Evolutionary conservation across 2,113 vertebrate species (phyloP), one percentile per base, ranked within the genome.

Genomic region (Semicossyphus pulcher): DNA sequence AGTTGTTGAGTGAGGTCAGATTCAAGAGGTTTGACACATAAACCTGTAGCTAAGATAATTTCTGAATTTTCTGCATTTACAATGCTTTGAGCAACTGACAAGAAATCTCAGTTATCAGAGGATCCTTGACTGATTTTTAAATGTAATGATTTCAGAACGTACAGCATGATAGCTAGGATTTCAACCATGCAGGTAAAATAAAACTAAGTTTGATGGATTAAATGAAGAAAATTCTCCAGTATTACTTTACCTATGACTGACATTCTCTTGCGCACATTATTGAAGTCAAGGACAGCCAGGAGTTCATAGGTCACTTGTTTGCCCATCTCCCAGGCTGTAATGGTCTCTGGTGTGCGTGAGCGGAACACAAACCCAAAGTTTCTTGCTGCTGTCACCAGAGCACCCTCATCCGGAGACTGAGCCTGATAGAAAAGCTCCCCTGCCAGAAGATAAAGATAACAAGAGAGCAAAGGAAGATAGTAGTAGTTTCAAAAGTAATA

Each of bases 321-420:
- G 18, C 95, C 97, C 96, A 97, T 95, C 90, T 99, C 96, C 11
- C 96, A 52, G 0, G 95, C 42, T 0, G 91, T 94, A 87, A 99
- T 96, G 42, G 92, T 95, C 80, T 97, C 96, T 0, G 96, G 94
- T 0, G 96, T 98, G 0, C 97, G 96, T 47, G 95, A 93, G n/a
- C 82, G 90, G 71, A 99, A 99, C 47, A 98, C 96, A 66, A 97
- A 98, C 18, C 98, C 98, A 28, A 99, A 97, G 91, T 96, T 98
- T 51, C 97, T 93, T 10, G 98, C 96, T 15, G 97, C 98, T 0
- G 96, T 99, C 47, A 99, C 96, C 2, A 99, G 91, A 39, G 97
- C 97, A 1, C 96, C 97, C 78, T 99, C 98, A 7, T 99, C 97
- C 18, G 98, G 98, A 47, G 98, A 99, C 84, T 99, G 98, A 23